Percentiles rank a stretch among this genome's conserved stretches.
Conservation (phyloP, 2,113 vertebrate genomes). For the Cheirogaleus medius region DNA sequence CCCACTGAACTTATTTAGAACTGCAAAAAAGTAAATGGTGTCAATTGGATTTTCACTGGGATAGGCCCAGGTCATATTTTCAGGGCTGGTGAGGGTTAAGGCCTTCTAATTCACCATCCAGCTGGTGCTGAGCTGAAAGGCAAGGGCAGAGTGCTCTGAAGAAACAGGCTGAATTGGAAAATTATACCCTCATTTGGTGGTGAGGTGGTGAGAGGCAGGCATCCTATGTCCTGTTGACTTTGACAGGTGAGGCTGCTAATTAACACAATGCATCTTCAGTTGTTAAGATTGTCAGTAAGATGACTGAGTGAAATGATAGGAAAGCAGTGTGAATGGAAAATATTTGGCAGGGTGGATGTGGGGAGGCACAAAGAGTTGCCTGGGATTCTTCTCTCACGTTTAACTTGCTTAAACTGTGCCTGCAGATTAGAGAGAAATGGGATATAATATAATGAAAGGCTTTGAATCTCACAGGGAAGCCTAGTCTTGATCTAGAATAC, state of each 20-base stretch:
- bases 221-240: not conserved
- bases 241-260: not conserved
- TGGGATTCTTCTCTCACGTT: not conserved
- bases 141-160: not conserved
- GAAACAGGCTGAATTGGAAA: not conserved
- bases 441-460: not conserved
- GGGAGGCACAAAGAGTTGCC: not conserved
- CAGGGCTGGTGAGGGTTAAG: not conserved
- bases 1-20: not conserved
- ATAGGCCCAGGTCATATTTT: not conserved
- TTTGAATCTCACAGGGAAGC: not conserved
- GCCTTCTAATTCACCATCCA: not conserved
- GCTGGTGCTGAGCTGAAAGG: not conserved
- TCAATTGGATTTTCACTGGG: not conserved
- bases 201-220: not conserved
- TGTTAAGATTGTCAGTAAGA: not conserved
- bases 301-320: not conserved
- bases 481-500: not conserved
- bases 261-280: not conserved
- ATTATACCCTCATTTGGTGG: not conserved
- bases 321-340: not conserved
- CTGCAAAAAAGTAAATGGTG: not conserved
- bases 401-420: not conserved
- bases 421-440: not conserved
- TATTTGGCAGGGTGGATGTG: not conserved